These are phyloP conservation scores for Notolepis coatsorum DNA, from an alignment of 2,797 vertebrate genomes.

Conservation along the genomic window DNA sequence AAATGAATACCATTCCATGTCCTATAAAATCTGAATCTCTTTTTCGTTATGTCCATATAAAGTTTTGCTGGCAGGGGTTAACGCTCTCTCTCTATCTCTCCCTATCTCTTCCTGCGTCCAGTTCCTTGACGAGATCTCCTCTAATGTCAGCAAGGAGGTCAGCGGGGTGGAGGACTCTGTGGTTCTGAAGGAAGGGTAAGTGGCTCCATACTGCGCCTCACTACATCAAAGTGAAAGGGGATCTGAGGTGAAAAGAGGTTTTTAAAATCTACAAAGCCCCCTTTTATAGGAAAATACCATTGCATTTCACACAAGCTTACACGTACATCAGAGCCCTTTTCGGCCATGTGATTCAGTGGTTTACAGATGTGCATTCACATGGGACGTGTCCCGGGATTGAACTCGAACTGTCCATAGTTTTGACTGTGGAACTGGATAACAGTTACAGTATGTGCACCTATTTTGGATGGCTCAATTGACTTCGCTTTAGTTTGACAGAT, in stretches of 20 bases:
- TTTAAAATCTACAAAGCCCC: neutral
- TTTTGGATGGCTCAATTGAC: too few relatives aligned
- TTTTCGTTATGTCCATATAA: neutral
- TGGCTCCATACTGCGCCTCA: neutral
- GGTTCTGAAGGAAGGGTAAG: conserved; percentile 97
- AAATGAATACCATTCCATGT: neutral
- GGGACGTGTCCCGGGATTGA: too few relatives aligned
- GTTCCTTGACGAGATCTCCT: conserved; percentile 99
- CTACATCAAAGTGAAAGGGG: neutral
- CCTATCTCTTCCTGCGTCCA: conserved; percentile 70
- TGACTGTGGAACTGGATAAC: too few relatives aligned
- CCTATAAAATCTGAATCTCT: neutral
- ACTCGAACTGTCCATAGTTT: too few relatives aligned
- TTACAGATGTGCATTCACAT: too few relatives aligned
- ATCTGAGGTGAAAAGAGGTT: neutral
- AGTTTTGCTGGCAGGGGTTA: neutral
- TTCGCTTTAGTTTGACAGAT: too few relatives aligned
- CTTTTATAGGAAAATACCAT: neutral
- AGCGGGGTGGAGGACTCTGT: conserved; percentile 91
- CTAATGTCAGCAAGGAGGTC: conserved; percentile 92
- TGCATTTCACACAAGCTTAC: too few relatives aligned
- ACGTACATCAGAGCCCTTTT: too few relatives aligned
- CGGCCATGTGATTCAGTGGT: too few relatives aligned
- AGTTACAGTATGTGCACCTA: too few relatives aligned
- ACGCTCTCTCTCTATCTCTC: neutral